Percentiles rank a stretch among this genome's conserved stretches.
These are phyloP conservation scores for Papilio demoleus DNA, from an alignment of 2,888 invertebrate genomes.

Conservation along the genomic window DNA sequence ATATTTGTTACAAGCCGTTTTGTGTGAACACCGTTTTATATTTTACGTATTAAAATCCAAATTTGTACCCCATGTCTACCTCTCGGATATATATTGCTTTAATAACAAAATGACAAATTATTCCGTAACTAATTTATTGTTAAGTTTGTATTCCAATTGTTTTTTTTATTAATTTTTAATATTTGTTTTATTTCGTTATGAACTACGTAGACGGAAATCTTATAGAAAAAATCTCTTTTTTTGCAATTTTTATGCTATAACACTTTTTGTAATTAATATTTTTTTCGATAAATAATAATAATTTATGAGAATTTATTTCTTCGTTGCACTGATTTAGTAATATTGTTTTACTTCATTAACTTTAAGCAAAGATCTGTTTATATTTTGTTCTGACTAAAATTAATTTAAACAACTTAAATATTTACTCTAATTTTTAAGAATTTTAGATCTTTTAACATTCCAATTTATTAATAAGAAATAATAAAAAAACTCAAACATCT, in stretches of 20 bases:
- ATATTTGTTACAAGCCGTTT: not conserved
- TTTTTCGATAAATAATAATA: constrained; percentile 19
- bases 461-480: constrained; percentile 3
- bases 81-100: constrained; percentile 27
- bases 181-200: constrained; percentile 23
- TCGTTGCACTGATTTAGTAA: constrained; percentile 27
- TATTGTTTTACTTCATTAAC: not conserved
- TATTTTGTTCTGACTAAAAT: constrained; percentile 1
- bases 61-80: constrained; percentile 28
- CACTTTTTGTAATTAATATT: not conserved
- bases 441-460: constrained; percentile 9
- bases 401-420: not conserved
- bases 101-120: not conserved
- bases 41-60: constrained; percentile 8
- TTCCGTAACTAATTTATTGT: constrained; percentile 19
- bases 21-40: constrained; percentile 8
- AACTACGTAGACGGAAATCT: not conserved
- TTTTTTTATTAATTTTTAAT: constrained; percentile 24
- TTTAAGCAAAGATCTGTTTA: not conserved
- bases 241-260: not conserved
- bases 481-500: not conserved
- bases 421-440: not conserved
- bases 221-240: too few relatives aligned
- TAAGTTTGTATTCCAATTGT: constrained; percentile 34
- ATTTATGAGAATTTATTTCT: constrained; percentile 13